Evolutionary conservation across 2,888 invertebrate species (phyloP), one percentile per base, ranked within the genome.

Genomic region (Lasioglossum leucozonium): DNA sequence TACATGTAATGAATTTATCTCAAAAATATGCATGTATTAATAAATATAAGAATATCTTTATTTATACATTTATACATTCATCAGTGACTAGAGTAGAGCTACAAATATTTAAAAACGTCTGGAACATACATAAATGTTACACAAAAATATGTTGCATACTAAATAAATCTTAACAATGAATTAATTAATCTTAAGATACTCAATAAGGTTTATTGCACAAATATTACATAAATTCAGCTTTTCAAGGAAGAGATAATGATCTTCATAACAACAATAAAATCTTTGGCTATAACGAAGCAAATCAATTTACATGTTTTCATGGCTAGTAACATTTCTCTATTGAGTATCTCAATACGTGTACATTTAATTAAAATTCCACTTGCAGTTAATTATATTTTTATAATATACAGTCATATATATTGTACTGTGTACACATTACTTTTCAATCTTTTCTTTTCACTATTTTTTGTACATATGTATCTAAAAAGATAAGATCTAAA

Each of bases 121-220:
- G 65, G 34, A 22, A 37, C 37, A 37, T 37, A 67, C 40, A n/a
- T 69, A 40, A n/a, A 40, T 69, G 22, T 69, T 69, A 71, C 30
- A 72, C 18, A 72, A 42, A 69, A 79, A 72, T 79, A 40, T 13
- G 26, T 76, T 72, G 26, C 34, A 58, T 26, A 79, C 65, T 75
- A 55, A 75, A 44, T 73, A 30, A 79, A 72, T 72, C 62, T 73
- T 51, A 26, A 10, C 40, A 65, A 85, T 79, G 77, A 55, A 85
- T 84, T 74, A n/a, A n/a, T n/a, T n/a, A n/a, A n/a, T n/a, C n/a
- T n/a, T n/a, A 77, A 77, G 85, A 85, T 80, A 85, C 85, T 42
- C 67, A 74, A 79, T 72, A 75, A 79, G n/a, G 58, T 26, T 47
- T 44, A 34, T 34, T 65, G n/a, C 62, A 37, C 18, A 40, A 34